Evolutionary conservation across 2,797 vertebrate species (phyloP), one percentile per base, ranked within the genome.

Genomic region (Pseudomugil gertrudae): DNA sequence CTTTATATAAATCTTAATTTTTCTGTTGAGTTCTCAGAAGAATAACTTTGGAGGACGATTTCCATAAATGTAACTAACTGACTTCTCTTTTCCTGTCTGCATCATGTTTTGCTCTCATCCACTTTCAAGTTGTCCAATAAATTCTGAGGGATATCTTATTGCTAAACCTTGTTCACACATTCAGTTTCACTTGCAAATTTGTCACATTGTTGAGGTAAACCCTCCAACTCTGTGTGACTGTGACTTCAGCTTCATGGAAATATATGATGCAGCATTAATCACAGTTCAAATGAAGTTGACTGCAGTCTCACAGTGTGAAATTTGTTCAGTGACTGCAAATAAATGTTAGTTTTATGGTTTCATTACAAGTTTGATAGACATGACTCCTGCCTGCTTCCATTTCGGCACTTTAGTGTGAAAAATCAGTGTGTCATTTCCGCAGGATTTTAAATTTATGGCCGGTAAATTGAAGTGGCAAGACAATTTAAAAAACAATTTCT

Each of bases 401-500:
- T 88, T 84, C 72, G 48, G 63, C 66, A 13, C 5, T 57, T 83
- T 58, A 70, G 82, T 38, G 30, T 81, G 76, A 84, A 80, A 82
- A 90, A 90, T 84, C 69, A 63, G 63, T 69, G 71, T 79, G 83
- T 89, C 66, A 79, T 86, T 87, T 90, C 81, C 27, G 32, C 72
- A 33, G 70, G 85, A 89, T 92, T 89, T 88, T 78, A 89, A 77
- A 92, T 92, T 88, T 82, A 87, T 79, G 74, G 80, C 67, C 56
- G 45, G 78, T 76, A 92, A 92, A 92, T 92, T 93, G 91, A 91
- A 92, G 88, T 88, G 85, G 84, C 82, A 79, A 88, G 86, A 91
- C 89, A 93, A 94, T 93, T 93, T 90, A 71, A 83, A 89, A 91
- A 92, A 92, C 90, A 91, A 90, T 92, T 92, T 93, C 84, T 88